phyloP scores from a whole-genome alignment of 2,113 vertebrate genomes.

The Chinchilla lanigera region DNA sequence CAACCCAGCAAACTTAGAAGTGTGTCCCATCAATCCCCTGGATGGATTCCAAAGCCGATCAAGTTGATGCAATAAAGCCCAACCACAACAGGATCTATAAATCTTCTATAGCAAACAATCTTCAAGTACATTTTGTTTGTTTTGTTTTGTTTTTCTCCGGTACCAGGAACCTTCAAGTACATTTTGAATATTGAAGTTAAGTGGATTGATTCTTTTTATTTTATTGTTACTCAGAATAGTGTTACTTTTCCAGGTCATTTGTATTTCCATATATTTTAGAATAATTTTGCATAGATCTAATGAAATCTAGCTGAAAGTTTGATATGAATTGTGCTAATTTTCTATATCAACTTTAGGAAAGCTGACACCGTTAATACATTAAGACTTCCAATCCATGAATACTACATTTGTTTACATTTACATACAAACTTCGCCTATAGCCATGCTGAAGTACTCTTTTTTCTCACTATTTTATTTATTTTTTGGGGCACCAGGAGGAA shows the following conservation, averaged over 20 bases:
- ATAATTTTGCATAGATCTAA: background rate
- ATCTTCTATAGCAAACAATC: too few relatives aligned
- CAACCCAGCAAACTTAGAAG: too few relatives aligned
- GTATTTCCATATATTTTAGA: background rate
- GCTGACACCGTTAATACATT: background rate
- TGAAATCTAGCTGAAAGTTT: background rate
- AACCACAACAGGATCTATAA: background rate
- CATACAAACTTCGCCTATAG: background rate
- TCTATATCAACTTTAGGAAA: background rate
- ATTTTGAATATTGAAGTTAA: too few relatives aligned
- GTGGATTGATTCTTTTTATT: background rate
- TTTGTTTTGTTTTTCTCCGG: too few relatives aligned
- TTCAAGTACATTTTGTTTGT: too few relatives aligned
- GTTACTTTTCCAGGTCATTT: background rate
- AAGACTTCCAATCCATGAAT: background rate
- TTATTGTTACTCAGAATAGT: background rate
- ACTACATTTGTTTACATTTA: background rate
- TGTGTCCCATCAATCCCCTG: background rate
- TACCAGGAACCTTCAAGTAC: background rate
- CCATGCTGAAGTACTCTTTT: too few relatives aligned
- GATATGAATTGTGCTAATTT: background rate
- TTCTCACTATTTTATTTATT: too few relatives aligned
- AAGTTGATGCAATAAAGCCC: background rate
- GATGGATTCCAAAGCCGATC: background rate
- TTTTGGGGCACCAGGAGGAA: too few relatives aligned